phyloP scores from a whole-genome alignment of 2,113 vertebrate species.

The Xerus inauris region DNA sequence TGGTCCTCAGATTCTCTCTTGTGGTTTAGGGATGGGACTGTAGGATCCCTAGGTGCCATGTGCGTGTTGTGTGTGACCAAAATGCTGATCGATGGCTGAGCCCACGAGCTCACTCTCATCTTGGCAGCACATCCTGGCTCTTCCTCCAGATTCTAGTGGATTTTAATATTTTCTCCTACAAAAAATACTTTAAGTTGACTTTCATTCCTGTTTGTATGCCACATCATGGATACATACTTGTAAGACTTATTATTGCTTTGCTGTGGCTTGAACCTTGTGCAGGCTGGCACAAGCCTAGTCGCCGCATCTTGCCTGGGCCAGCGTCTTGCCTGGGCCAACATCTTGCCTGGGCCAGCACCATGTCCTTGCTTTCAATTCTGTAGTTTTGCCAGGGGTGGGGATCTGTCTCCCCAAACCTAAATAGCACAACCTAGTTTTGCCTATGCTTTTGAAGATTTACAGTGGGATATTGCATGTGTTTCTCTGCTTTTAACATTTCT shows the following conservation, averaged over 20 bases:
- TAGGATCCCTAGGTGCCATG: neutral
- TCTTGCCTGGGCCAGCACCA: rapidly evolving
- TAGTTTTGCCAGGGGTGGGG: neutral
- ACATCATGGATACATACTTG: neutral
- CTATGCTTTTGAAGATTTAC: neutral
- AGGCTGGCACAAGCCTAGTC: neutral
- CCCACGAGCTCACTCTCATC: neutral
- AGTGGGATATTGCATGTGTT: rapidly evolving
- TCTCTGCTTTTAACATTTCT: neutral
- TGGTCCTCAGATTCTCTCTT: neutral
- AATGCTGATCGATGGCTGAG: neutral
- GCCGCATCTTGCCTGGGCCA: rapidly evolving
- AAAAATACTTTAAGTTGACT: neutral
- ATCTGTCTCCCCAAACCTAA: neutral
- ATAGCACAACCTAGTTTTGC: neutral
- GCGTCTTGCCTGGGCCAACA: rapidly evolving
- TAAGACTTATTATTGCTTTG: neutral
- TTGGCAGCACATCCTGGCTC: neutral
- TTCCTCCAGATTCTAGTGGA: neutral
- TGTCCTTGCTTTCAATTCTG: neutral
- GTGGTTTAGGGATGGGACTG: neutral
- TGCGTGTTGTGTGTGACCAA: neutral
- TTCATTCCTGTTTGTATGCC: neutral
- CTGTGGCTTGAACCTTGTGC: neutral
- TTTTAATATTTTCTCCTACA: neutral